These are phyloP conservation scores for Dicrostonyx torquatus DNA, from an alignment of 2,797 vertebrate species.

Conservation along the genomic window DNA sequence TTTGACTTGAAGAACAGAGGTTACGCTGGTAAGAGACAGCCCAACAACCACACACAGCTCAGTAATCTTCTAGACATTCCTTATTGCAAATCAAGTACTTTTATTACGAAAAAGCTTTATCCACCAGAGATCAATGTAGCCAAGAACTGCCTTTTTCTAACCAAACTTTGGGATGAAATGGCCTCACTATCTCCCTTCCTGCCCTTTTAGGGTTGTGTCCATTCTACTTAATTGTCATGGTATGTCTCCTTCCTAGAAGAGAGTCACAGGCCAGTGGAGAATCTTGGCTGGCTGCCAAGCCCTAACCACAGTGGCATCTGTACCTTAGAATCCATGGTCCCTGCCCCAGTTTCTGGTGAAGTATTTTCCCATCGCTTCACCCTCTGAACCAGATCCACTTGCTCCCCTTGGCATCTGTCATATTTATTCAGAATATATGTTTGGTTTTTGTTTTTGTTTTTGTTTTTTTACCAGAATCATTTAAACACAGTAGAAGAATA, in stretches of 20 bases:
- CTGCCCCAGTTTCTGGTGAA: neutral
- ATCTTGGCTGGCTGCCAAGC: neutral
- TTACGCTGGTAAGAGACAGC: neutral
- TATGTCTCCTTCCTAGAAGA: neutral
- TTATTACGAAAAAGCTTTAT: constrained; percentile 15
- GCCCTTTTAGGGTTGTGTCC: neutral
- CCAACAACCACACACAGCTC: neutral
- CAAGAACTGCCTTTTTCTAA: constrained; percentile 19
- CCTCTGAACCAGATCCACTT: neutral
- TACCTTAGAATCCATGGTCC: neutral
- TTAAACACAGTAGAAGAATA: constrained; percentile 53
- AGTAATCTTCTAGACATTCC: neutral
- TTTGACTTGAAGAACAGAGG: neutral
- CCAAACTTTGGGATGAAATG: neutral
- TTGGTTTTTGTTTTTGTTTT: neutral
- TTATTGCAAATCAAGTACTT: neutral
- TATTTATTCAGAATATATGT: constrained; percentile 46
- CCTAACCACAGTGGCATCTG: neutral
- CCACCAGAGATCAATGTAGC: neutral
- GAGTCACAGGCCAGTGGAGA: neutral
- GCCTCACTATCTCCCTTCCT: neutral
- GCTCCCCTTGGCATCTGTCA: neutral
- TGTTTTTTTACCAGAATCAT: constrained; percentile 50
- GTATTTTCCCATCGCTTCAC: neutral
- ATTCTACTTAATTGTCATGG: neutral